Evolutionary conservation across 2,113 vertebrate genomes (phyloP), one percentile per base, ranked within the genome.

Genomic region (Tenrec ecaudatus): DNA sequence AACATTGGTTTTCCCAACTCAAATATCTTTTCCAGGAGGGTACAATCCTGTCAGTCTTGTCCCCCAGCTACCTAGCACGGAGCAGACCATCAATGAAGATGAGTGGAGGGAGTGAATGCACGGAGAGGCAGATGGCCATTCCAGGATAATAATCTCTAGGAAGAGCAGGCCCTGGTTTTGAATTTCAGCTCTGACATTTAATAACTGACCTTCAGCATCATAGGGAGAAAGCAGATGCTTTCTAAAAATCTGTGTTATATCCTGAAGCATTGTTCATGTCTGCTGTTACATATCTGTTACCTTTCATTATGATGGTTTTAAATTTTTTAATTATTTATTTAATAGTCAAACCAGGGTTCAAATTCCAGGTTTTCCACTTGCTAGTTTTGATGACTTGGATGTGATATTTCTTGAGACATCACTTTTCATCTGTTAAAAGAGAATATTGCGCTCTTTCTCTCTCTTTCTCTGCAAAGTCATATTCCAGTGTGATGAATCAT

Each of bases 1-100:
- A 80, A 75, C 69, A 64, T 95, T 84, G 94, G 82, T 82, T 60
- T 89, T 88, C 17, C 68, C 38, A 86, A 40, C 69, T 89, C 77
- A 78, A 68, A 53, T 78, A 38, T 0, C 64, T 15, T 86, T 69
- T 69, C 22, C 19, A 76, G 0, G 12, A 82, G 16, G 11, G 64
- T 75, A 33, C 47, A 81, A 64, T 87, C 22, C 27, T 82, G 12
- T 57, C 53, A 43, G 17, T 77, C 83, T 92, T 89, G 27, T 62
- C 78, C 57, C n/a, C 33, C 71, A 53, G 22, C 40, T 88, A 16
- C 40, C 47, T 84, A 14, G 2, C 33, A 38, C 75, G 17, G 71
- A 11, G 40, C 43, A 87, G 60, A 4, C 12, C 36, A 93, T 76
- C 57, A 31, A 0, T 36, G 38, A 91, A 58, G 53, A 85, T 69